Conservation (phyloP, 2,113 vertebrate species). For the Caranx melampygus region DNA sequence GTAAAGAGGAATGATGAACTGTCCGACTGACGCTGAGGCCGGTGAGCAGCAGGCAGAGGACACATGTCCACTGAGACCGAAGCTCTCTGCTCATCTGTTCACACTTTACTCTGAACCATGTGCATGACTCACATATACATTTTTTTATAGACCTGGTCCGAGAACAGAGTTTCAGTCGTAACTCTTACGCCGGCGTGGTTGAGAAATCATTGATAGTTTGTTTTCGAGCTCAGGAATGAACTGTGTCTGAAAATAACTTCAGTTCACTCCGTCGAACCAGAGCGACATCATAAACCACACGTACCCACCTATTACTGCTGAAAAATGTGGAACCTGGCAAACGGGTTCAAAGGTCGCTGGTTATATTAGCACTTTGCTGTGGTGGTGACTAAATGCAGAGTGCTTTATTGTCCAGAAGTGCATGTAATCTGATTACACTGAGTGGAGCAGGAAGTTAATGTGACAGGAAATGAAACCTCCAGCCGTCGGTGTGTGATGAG, state of each 20-base stretch:
- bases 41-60: not conserved
- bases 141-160: not conserved
- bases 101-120: not conserved
- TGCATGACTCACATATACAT: not conserved
- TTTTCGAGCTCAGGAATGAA: no score
- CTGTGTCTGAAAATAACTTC: no score
- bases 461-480: not conserved
- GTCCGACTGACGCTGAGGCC: constrained; percentile 15
- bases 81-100: not conserved
- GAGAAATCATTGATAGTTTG: no score
- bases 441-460: no score
- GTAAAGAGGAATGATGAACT: constrained; percentile 48
- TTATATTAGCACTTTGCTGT: not conserved
- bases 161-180: no score
- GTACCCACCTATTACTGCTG: no score
- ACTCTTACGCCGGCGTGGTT: no score
- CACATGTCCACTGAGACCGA: not conserved
- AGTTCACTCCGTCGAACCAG: no score
- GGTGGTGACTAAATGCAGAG: not conserved
- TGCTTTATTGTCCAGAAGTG: not conserved
- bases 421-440: no score
- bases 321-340: not conserved
- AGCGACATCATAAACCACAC: no score
- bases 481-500: not conserved
- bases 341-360: not conserved